Evolutionary conservation across 2,888 invertebrate genomes (phyloP), one percentile per base, ranked within the genome.

Genomic region (Griposia aprilina): DNA sequence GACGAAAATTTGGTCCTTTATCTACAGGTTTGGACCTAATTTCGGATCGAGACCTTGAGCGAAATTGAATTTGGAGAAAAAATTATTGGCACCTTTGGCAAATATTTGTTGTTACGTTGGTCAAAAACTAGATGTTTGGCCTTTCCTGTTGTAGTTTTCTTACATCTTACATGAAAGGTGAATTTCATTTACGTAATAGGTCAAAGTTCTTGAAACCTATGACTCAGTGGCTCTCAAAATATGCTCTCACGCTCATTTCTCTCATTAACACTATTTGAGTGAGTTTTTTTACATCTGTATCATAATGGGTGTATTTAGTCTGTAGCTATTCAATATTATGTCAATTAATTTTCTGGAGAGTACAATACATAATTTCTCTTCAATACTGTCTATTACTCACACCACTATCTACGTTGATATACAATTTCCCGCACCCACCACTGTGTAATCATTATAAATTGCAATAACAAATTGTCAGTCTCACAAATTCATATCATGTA

Each of bases 401-500:
- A 57, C 10, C 15, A 45, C 10, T 65, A 72, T 81, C 48, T 50
- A 15, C 45, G 11, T 45, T 48, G 41, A 69, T 48, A 59, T 57
- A 75, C 50, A 57, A 71, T 68, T 80, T 30, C 17, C 48, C 52
- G 30, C 62, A 52, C 60, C 36, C 48, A 77, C 75, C 68, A 84
- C 59, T 26, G 6, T 30, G 65, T 83, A 83, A 87, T 79, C 76
- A 81, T 85, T 82, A 85, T 81, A 89, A 85, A 89, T 83, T 74
- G 80, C 76, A 79, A 83, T 62, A 85, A 75, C 76, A 82, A 86
- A 85, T 85, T 77, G 80, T 62, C 72, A 73, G 78, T 69, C 82
- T 83, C 83, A 81, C 87, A 89, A 89, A 89, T 88, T 88, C 84
- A 84, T 79, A 84, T 83, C 85, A 84, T 88, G 87, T 84, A 84